A percentile compares a stretch with the other conserved stretches of the same genome.
Evolutionary conservation across 2,888 invertebrate species (phyloP).

Genomic region (Holacanthella duospinosa): DNA sequence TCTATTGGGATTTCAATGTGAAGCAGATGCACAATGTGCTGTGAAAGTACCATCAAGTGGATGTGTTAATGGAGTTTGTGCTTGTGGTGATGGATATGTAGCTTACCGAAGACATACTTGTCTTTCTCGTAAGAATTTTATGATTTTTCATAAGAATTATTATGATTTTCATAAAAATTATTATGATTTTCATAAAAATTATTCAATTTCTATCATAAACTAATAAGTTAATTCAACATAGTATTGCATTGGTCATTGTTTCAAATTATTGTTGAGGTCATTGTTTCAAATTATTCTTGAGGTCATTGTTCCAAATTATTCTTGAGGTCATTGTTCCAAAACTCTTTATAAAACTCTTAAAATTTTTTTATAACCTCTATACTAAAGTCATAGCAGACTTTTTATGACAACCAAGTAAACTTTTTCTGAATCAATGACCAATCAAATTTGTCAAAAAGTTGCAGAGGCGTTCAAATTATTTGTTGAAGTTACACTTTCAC

Average conservation of each 20-base stretch:
- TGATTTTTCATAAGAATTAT: no score
- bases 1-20: conserved; percentile 70
- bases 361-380: not conserved
- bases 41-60: conserved; percentile 79
- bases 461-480: not conserved
- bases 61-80: conserved; percentile 70
- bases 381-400: not conserved
- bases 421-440: not conserved
- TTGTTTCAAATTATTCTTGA: no score
- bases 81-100: conserved; percentile 54
- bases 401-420: not conserved
- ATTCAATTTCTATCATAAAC: no score
- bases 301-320: no score
- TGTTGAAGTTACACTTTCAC: not conserved
- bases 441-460: not conserved
- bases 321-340: not conserved
- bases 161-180: no score
- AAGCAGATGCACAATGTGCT: conserved; percentile 72
- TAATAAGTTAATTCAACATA: no score
- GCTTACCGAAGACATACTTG: conserved; percentile 84
- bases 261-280: not conserved
- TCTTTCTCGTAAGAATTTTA: conserved; percentile 68
- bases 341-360: not conserved
- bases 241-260: not conserved
- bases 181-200: no score